Evolutionary conservation across 1,140 invertebrate species (phyloP).

Genomic region (Andrena cerasifolii): DNA sequence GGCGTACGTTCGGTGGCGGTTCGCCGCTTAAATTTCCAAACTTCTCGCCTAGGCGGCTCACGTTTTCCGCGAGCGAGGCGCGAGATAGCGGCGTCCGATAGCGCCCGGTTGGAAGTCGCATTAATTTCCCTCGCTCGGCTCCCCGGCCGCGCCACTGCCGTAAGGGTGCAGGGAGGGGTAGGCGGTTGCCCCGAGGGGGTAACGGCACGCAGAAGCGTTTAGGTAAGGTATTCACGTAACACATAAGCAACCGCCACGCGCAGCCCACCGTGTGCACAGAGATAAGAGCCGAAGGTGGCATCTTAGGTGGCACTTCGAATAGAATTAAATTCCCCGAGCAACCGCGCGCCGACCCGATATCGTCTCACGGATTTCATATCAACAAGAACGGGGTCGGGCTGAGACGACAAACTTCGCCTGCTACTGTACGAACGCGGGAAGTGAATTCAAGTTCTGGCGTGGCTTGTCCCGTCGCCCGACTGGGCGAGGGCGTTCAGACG

Average conservation of each 20-base stretch:
- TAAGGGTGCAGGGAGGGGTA: neutral
- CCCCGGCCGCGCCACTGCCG: slow-evolving; percentile 35
- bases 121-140: slow-evolving; percentile 69
- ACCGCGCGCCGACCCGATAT: slow-evolving; percentile 58
- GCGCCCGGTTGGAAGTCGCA: slow-evolving; percentile 66
- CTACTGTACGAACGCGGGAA: slow-evolving; percentile 11
- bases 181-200: neutral
- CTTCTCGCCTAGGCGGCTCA: slow-evolving; percentile 71
- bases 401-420: slow-evolving; percentile 48
- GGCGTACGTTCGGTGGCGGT: slow-evolving; percentile 22
- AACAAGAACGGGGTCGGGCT: slow-evolving; percentile 45
- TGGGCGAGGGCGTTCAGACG: too few species aligned
- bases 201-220: slow-evolving; percentile 55
- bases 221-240: slow-evolving; percentile 76
- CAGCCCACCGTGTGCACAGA: slow-evolving; percentile 75
- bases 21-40: slow-evolving; percentile 60
- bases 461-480: too few species aligned
- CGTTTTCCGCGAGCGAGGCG: slow-evolving; percentile 69
- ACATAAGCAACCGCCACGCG: slow-evolving; percentile 74
- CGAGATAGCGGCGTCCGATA: slow-evolving; percentile 70
- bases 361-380: slow-evolving; percentile 58
- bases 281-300: slow-evolving; percentile 70
- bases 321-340: slow-evolving; percentile 67
- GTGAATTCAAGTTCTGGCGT: slow-evolving; percentile 33
- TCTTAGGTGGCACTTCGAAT: slow-evolving; percentile 69